Evolutionary conservation across 2,113 vertebrate species (phyloP).

Genomic region (Sporophila hypoxantha): DNA sequence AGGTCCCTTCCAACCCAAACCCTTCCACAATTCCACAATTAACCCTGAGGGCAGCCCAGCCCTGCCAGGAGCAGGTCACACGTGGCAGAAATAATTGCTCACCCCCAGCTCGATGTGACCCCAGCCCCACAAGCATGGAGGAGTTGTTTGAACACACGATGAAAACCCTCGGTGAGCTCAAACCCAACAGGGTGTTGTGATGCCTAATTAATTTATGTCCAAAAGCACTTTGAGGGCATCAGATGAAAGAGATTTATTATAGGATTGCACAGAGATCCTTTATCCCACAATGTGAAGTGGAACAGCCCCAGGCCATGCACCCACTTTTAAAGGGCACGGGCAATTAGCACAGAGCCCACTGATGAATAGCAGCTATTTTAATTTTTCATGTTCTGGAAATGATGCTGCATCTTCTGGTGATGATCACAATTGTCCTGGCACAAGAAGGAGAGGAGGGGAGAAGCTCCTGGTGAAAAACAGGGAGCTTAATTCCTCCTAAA

Average conservation of each 20-base stretch:
- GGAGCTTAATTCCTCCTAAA: not conserved
- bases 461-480: not conserved
- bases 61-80: not conserved
- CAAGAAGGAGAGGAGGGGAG: not conserved
- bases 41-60: not conserved
- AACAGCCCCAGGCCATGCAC: not conserved
- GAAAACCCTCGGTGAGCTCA: not conserved
- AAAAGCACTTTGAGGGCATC: not conserved
- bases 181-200: conserved; percentile 7
- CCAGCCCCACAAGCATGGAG: accelerated
- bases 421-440: conserved; percentile 13
- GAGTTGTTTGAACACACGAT: not conserved
- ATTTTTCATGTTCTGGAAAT: conserved; percentile 2
- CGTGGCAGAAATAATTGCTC: not conserved
- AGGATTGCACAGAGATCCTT: conserved; percentile 6
- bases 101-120: not conserved
- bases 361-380: conserved; percentile 11
- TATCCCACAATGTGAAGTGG: not conserved
- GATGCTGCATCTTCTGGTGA: not conserved
- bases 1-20: not conserved
- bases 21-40: too few species aligned
- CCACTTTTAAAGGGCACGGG: not conserved
- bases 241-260: conserved; percentile 17
- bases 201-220: conserved; percentile 43
- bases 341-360: not conserved